Evolutionary conservation across 1,140 invertebrate genomes (phyloP).

Genomic region (Formica exsecta): DNA sequence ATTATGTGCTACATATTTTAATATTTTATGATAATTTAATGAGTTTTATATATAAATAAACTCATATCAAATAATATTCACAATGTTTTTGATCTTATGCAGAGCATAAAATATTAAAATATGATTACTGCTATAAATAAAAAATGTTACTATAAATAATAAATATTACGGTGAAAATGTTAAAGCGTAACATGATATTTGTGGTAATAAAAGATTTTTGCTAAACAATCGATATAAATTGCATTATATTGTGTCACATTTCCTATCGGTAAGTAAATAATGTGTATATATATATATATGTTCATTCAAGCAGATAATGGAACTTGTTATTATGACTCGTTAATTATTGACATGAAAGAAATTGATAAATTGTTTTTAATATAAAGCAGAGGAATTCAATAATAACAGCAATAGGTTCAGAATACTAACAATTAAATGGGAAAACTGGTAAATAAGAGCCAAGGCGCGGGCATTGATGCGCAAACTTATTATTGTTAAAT

Average conservation of each 20-base stretch:
- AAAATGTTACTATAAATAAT: not conserved
- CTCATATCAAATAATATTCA: not conserved
- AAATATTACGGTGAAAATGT: not conserved
- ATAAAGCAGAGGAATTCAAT: not conserved
- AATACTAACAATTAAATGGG: no score
- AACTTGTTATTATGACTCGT: not conserved
- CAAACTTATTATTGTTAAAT: no score
- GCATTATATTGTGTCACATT: not conserved
- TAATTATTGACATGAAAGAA: conserved; percentile 27
- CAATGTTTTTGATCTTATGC: not conserved
- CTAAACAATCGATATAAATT: conserved; percentile 21
- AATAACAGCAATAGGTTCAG: no score
- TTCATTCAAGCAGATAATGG: conserved; percentile 7
- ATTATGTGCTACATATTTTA: not conserved
- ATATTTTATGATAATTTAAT: conserved; percentile 26
- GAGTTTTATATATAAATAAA: conserved; percentile 10
- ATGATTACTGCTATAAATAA: not conserved
- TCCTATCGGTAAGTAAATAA: not conserved
- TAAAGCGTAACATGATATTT: not conserved
- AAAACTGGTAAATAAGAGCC: no score
- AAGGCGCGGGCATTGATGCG: no score
- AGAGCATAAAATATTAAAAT: no score
- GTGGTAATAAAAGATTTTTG: conserved; percentile 1
- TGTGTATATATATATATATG: not conserved
- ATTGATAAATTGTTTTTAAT: not conserved